A percentile compares a stretch with the other conserved stretches of the same genome.
Evolutionary conservation across 2,113 vertebrate species (phyloP).

Genomic region (Oceanites oceanicus): DNA sequence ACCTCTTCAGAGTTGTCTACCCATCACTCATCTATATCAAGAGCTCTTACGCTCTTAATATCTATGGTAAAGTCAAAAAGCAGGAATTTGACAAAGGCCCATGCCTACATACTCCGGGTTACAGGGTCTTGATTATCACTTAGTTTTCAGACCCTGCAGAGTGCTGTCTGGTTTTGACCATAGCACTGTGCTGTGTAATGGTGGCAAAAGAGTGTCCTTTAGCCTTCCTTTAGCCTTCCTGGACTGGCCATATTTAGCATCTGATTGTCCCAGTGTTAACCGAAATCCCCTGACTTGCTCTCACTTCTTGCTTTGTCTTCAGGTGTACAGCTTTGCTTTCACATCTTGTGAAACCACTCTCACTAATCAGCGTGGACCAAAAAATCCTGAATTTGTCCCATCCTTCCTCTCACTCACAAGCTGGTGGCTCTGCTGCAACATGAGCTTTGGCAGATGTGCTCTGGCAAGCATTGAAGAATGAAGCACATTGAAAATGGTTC

Average conservation of each 20-base stretch:
- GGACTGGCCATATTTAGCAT: no score
- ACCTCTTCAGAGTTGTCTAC: background rate
- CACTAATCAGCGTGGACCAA: background rate
- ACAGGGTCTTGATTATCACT: background rate
- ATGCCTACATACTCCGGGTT: background rate
- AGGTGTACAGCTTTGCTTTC: background rate
- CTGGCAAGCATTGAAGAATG: background rate
- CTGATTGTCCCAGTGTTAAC: background rate
- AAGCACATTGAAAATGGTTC: background rate
- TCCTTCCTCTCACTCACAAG: background rate
- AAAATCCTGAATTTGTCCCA: background rate
- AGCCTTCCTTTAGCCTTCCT: background rate
- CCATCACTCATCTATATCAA: background rate
- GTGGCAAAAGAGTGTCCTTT: background rate
- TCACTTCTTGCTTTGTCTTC: background rate
- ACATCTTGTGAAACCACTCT: accelerated
- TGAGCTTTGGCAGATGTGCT: background rate
- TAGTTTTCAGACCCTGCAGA: background rate
- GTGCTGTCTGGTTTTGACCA: background rate
- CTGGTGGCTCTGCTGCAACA: background rate
- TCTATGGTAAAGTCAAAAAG: background rate
- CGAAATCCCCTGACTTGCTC: background rate
- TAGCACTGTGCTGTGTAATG: background rate
- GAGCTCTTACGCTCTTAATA: background rate
- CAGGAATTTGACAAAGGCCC: no score